Evolutionary conservation across 1,140 invertebrate species (phyloP).

Genomic region (Metopolophium dirhodum): DNA sequence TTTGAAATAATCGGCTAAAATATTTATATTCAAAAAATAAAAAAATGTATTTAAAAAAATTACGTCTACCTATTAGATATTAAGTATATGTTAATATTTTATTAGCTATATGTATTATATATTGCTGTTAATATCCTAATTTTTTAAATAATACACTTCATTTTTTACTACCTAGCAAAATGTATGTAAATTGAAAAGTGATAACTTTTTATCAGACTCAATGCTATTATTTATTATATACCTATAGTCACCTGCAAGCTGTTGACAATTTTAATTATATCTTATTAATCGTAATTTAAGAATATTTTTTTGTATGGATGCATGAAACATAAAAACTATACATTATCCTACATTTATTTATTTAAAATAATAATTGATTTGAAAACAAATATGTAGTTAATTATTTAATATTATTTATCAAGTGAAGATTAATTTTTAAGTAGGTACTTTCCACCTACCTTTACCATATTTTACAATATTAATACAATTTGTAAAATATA

Average conservation of each 20-base stretch:
- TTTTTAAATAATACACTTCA: not conserved
- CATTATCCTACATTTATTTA: not conserved
- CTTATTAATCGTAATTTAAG: not conserved
- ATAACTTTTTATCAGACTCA: not conserved
- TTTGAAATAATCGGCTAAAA: not conserved
- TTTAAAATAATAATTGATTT: not conserved
- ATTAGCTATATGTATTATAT: not conserved
- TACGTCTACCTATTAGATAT: not conserved
- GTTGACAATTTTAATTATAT: not conserved
- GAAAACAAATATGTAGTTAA: too few relatives aligned
- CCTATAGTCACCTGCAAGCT: not conserved
- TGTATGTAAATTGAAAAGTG: not conserved
- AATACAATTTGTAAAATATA: not conserved
- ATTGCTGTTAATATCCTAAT: not conserved
- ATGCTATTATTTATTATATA: not conserved
- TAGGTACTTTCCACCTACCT: not conserved
- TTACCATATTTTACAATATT: not conserved
- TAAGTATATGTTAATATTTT: not conserved
- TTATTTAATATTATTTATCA: not conserved
- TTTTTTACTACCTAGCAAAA: not conserved
- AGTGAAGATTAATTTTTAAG: not conserved
- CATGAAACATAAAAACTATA: not conserved
- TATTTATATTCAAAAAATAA: not conserved
- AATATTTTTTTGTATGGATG: not conserved
- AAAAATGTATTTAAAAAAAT: not conserved